Conservation (phyloP, 2,888 invertebrate genomes). For the Tethea ocularis region DNA sequence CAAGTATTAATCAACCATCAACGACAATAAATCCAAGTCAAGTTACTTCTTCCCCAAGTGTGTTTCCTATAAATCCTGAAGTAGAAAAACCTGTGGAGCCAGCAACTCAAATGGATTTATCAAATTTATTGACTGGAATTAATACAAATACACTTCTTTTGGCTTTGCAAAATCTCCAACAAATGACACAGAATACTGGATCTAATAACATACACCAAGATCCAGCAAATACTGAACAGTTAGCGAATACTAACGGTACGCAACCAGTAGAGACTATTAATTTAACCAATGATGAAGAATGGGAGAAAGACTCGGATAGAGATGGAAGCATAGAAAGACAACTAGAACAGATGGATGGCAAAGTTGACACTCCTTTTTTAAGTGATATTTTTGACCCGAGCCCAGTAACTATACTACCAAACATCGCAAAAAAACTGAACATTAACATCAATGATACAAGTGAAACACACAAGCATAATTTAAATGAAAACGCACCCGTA, state of each 20-base stretch:
- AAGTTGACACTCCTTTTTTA: conserved; percentile 74
- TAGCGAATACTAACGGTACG: conserved; percentile 15
- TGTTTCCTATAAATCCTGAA: conserved; percentile 17
- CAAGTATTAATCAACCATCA: background rate
- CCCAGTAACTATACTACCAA: conserved; percentile 59
- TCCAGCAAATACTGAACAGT: conserved; percentile 24
- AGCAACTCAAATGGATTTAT: conserved; percentile 50
- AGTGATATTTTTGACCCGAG: conserved; percentile 79
- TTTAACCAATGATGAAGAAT: conserved; percentile 75
- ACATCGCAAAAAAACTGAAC: conserved; percentile 60
- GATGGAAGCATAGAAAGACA: conserved; percentile 72
- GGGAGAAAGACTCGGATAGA: conserved; percentile 70
- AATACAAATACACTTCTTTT: conserved; percentile 70
- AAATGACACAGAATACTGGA: conserved; percentile 51
- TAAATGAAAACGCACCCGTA: conserved; percentile 66
- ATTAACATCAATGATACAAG: conserved; percentile 52
- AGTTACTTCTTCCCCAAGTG: conserved; percentile 15
- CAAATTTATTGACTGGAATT: conserved; percentile 66
- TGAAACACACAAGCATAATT: conserved; percentile 38
- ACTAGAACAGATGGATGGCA: conserved; percentile 65
- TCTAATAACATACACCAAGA: conserved; percentile 28
- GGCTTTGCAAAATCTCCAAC: conserved; percentile 75
- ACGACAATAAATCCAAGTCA: conserved; percentile 14
- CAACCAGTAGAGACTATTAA: conserved; percentile 66
- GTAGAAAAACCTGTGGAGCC: conserved; percentile 15